A percentile compares a stretch with the other conserved stretches of the same genome.
These are phyloP conservation scores for Chrysemys picta DNA, from an alignment of 2,113 vertebrate genomes.

Conservation along the genomic window DNA sequence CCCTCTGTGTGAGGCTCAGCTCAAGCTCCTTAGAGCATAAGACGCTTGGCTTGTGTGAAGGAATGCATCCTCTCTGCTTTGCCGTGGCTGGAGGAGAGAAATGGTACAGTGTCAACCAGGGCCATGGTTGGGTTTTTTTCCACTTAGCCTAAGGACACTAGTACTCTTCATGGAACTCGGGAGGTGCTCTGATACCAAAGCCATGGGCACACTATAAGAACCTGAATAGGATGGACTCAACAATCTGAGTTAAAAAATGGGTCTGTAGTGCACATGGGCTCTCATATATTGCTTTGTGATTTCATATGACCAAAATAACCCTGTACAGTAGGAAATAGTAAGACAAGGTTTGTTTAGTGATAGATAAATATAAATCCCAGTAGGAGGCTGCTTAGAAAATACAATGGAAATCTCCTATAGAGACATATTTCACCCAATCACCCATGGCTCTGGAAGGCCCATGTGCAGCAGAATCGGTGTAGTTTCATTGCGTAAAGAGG, in stretches of 20 bases:
- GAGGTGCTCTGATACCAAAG: rapidly evolving
- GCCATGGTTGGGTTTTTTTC: not conserved
- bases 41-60: not conserved
- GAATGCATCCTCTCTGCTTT: not conserved
- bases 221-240: not conserved
- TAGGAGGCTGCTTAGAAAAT: not conserved
- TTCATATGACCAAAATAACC: not conserved
- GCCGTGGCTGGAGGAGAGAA: not conserved
- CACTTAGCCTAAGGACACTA: not conserved
- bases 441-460: not conserved
- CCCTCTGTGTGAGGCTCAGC: not conserved
- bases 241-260: not conserved
- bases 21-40: not conserved
- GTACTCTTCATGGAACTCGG: not conserved
- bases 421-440: not conserved
- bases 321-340: not conserved
- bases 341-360: not conserved
- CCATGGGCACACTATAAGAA: rapidly evolving
- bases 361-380: not conserved
- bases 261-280: not conserved
- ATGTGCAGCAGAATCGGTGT: not conserved
- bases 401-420: not conserved
- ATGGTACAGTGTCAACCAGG: not conserved
- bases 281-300: not conserved
- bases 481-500: not conserved